Conservation (phyloP, 2,113 vertebrate species). For the Chrysemys picta region DNA sequence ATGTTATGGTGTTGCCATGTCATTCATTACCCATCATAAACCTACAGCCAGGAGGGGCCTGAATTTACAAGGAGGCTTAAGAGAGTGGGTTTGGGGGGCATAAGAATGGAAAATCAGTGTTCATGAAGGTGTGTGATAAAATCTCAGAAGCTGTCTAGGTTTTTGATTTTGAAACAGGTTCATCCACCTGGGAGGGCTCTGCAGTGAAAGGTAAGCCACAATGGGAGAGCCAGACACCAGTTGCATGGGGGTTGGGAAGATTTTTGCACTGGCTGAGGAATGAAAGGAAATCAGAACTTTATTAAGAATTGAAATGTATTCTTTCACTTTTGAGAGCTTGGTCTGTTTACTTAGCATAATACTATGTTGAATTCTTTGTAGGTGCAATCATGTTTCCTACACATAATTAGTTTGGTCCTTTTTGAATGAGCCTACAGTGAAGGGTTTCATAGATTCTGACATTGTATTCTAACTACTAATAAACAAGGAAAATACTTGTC, state of each 20-base stretch:
- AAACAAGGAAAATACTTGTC: neutral
- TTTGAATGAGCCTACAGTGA: neutral
- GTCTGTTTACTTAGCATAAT: neutral
- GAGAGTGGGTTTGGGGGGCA: neutral
- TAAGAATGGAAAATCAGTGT: neutral
- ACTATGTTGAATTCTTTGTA: neutral
- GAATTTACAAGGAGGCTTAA: neutral
- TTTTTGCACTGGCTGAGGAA: rapidly evolving
- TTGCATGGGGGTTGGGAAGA: rapidly evolving
- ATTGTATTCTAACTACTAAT: neutral
- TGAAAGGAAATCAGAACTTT: neutral
- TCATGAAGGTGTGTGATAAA: neutral
- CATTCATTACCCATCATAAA: neutral
- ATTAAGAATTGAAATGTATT: neutral
- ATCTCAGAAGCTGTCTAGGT: neutral
- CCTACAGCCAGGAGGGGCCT: neutral
- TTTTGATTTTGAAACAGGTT: neutral
- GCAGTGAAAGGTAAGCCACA: neutral
- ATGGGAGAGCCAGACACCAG: neutral
- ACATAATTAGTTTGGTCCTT: neutral
- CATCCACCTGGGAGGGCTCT: rapidly evolving
- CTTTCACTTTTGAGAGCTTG: neutral
- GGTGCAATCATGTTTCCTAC: neutral
- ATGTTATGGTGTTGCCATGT: neutral
- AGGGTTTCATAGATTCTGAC: neutral